Base-by-base conservation (phyloP, 2,113 vertebrate genomes). In the Miniopterus natalensis region DNA sequence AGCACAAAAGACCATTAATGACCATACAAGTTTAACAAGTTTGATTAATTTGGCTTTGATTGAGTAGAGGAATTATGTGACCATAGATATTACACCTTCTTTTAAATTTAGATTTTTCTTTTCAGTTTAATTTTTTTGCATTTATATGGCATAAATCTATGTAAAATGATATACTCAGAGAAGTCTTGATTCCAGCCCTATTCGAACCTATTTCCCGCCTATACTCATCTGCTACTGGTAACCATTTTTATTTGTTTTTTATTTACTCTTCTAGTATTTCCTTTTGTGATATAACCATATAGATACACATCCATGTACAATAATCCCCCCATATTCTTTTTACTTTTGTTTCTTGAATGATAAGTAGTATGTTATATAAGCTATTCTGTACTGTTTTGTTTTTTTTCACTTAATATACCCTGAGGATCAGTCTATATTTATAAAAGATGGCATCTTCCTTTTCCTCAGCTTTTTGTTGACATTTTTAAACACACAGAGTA, bases 31-130 rank as follows among this genome's bases (percentile, higher is more conserved):
- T 83, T 78, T 94, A 89, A 70, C 18, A 61, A 71, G 23, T 61
- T 87, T 83, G 27, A 80, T 73, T 95, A 89, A 92, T 93, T 85
- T 84, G 36, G 5, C 9, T 83, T 95, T 91, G 63, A 73, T 45
- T 74, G 45, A 75, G 79, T 27, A 79, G 49, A 83, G 7, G 21
- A 84, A 51, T 86, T 59, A 42, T 36, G 25, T 78, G 21, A 74
- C 18, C n/a, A 20, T 83, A 88, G 45, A 61, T 91, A 53, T 20
- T 88, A 55, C 21, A 23, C 78, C 3, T 29, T 78, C n/a, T 84
- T 87, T 81, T 65, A 8, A n/a, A 31, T 85, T 88, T 74, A 20
- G 31, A 40, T 92, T 78, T 89, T 73, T 53, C 27, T 66, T 94
- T 80, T 88, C 18, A 71, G 3, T 65, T 90, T 91, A 68, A 70